phyloP scores from a whole-genome alignment of 2,113 vertebrate species.

The Gasterosteus nipponicus region DNA sequence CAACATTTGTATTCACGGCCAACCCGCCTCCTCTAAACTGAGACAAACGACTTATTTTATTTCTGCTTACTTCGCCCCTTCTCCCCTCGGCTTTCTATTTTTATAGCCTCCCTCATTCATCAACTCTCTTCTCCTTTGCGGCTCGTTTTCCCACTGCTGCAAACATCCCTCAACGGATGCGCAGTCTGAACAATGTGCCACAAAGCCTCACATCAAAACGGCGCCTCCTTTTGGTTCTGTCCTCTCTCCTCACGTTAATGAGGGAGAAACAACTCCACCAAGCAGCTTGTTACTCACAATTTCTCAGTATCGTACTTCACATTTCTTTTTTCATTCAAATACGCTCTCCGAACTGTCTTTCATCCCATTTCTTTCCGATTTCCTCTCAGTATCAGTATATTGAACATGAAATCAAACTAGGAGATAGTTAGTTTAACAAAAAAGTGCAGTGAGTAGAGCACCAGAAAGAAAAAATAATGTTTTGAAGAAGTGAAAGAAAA shows the following conservation, averaged over 20 bases:
- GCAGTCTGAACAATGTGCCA: constrained; percentile 50
- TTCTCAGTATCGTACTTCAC: constrained; percentile 33
- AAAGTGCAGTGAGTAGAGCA: background rate
- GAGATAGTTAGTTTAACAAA: background rate
- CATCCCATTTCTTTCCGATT: constrained; percentile 21
- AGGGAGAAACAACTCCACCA: constrained; percentile 36
- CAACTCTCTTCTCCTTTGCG: constrained; percentile 43
- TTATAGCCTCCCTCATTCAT: constrained; percentile 63
- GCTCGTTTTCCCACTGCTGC: constrained; percentile 30
- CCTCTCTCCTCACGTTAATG: constrained; percentile 54
- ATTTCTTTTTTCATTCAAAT: constrained; percentile 27
- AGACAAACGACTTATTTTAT: constrained; percentile 59
- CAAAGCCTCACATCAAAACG: constrained; percentile 48
- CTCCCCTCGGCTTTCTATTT: constrained; percentile 60
- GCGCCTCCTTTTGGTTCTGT: constrained; percentile 51
- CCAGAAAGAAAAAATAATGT: background rate
- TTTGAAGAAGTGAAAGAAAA: background rate
- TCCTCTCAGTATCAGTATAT: constrained; percentile 32
- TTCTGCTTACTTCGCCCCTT: constrained; percentile 36
- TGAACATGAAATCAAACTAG: constrained; percentile 31
- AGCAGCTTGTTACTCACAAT: constrained; percentile 39
- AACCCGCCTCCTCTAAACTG: constrained; percentile 43
- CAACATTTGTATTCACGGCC: constrained; percentile 51
- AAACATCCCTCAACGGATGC: constrained; percentile 44
- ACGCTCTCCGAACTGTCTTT: constrained; percentile 14